These are phyloP conservation scores for Babyrousa celebensis DNA, from an alignment of 2,797 vertebrate genomes.

Conservation along the genomic window DNA sequence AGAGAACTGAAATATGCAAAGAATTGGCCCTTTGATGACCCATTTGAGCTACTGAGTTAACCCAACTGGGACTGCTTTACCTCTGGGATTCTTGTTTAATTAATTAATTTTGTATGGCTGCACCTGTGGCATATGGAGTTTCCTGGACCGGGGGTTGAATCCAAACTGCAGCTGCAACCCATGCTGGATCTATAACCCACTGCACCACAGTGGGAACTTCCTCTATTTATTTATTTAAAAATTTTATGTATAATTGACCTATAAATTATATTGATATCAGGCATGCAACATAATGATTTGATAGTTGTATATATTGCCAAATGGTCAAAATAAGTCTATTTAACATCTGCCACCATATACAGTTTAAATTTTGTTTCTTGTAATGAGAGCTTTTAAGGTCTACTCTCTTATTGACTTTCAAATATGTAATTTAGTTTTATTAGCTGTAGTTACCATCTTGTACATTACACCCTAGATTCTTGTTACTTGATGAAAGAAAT, in stretches of 20 bases:
- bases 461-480: neutral
- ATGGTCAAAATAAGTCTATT: neutral
- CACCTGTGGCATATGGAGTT: no score
- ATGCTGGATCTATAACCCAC: no score
- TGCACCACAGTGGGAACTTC: no score
- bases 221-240: neutral
- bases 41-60: neutral
- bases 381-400: neutral
- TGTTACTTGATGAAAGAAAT: constrained; percentile 11
- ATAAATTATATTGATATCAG: neutral
- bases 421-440: neutral
- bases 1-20: neutral
- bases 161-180: no score
- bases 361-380: neutral
- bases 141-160: no score
- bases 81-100: constrained; percentile 4
- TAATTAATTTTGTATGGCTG: no score
- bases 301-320: neutral
- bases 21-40: neutral
- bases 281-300: neutral
- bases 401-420: neutral
- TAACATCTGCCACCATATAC: neutral
- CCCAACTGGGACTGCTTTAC: neutral
- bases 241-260: neutral
- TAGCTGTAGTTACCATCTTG: neutral